Evolutionary conservation across 2,888 invertebrate genomes (phyloP).

Genomic region (Polydrusus pterygomalis): DNA sequence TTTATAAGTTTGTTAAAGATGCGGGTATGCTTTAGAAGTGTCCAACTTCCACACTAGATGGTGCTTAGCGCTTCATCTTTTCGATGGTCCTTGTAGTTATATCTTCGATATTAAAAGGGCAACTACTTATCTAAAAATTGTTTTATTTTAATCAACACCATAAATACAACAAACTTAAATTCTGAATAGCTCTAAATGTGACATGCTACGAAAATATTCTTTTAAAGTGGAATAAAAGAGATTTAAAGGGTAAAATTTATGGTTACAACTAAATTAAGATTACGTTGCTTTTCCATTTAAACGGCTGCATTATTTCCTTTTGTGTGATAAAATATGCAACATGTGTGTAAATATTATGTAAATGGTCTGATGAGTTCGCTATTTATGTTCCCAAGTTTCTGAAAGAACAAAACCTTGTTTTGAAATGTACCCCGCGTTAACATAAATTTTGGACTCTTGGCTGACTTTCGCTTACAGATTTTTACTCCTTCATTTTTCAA

Average conservation of each 20-base stretch:
- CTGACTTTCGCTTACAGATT: no score
- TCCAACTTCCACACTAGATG: no score
- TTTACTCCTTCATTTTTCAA: no score
- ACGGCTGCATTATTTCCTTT: conserved; percentile 30
- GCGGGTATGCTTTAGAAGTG: no score
- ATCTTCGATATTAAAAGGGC: no score
- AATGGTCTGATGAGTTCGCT: conserved; percentile 33
- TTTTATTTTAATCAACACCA: no score
- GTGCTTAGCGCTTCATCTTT: no score
- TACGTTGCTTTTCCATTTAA: conserved; percentile 28
- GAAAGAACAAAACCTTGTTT: conserved; percentile 32
- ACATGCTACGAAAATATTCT: conserved; percentile 9
- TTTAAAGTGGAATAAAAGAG: conserved; percentile 22
- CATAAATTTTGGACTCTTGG: no score
- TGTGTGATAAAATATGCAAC: conserved; percentile 29
- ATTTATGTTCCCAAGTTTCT: conserved; percentile 26
- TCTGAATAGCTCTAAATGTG: conserved; percentile 2
- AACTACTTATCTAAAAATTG: no score
- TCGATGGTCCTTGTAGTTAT: no score
- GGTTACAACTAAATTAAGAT: conserved; percentile 36
- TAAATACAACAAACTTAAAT: not conserved
- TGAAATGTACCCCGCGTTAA: not conserved
- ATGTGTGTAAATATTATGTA: conserved; percentile 48
- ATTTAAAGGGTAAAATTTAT: conserved; percentile 35
- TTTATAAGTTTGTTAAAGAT: no score